Conservation (phyloP, 2,113 vertebrate genomes). For the Brachypodius melanocephalos region DNA sequence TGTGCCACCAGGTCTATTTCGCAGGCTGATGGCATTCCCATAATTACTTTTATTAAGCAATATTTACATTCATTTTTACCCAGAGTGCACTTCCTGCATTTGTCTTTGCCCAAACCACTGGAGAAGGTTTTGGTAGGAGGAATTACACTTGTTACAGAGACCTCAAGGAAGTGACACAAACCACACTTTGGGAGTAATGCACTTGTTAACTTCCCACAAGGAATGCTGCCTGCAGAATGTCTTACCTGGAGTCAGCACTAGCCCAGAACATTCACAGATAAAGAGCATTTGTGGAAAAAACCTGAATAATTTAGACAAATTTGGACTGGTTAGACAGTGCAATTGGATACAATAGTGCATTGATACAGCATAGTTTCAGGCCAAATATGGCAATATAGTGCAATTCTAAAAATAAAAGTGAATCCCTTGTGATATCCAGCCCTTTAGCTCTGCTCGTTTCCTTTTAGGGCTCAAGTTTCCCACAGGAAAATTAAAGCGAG, state of each 20-base stretch:
- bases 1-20: not conserved
- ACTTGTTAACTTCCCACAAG: not conserved
- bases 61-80: not conserved
- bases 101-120: not conserved
- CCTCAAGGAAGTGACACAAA: not conserved
- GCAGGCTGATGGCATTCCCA: not conserved
- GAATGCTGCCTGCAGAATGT: not conserved
- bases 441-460: constrained; percentile 71
- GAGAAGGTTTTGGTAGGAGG: not conserved
- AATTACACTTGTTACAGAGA: not conserved
- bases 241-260: not conserved
- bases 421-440: constrained; percentile 78
- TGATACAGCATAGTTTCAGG: constrained; percentile 66
- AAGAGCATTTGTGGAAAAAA: not conserved
- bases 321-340: constrained; percentile 2
- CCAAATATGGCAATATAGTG: constrained; percentile 86
- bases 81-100: not conserved
- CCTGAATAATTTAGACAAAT: not conserved
- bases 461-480: constrained; percentile 85
- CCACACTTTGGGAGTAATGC: not conserved
- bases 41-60: not conserved
- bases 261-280: not conserved
- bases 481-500: constrained; percentile 82
- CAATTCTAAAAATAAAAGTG: constrained; percentile 79
- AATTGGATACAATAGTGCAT: constrained; percentile 64